A percentile compares a stretch with the other conserved stretches of the same genome.
Evolutionary conservation across 2,888 invertebrate species (phyloP).

Genomic region (Ommatoiulus sabulosus): DNA sequence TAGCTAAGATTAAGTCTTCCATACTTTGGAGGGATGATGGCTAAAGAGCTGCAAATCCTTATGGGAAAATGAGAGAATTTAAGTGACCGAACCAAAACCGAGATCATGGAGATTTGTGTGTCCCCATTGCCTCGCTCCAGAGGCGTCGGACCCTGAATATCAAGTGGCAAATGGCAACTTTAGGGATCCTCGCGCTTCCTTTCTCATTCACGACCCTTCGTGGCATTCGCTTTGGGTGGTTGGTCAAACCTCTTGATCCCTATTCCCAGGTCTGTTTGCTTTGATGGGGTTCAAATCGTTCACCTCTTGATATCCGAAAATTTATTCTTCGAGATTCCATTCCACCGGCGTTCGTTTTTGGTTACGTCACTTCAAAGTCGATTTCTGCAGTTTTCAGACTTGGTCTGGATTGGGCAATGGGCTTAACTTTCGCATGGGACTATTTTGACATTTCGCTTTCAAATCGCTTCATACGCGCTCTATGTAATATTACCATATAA

Average conservation of each 20-base stretch:
- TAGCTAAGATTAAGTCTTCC: not conserved
- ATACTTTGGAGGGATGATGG: not conserved
- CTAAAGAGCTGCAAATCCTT: conserved; percentile 34
- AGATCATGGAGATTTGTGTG: conserved; percentile 47
- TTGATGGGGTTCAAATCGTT: conserved; percentile 48
- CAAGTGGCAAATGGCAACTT: conserved; percentile 37
- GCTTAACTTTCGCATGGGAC: not conserved
- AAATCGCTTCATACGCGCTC: not conserved
- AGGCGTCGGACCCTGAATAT: not conserved
- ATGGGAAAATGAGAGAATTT: conserved; percentile 45
- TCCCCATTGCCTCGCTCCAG: conserved; percentile 25
- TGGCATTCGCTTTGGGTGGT: not conserved
- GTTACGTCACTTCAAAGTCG: not conserved
- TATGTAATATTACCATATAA: not conserved
- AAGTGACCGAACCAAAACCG: conserved; percentile 35
- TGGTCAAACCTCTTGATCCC: conserved; percentile 16
- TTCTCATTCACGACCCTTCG: conserved; percentile 11
- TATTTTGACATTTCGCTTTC: not conserved
- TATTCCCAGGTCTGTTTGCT: not conserved
- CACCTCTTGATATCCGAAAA: conserved; percentile 13
- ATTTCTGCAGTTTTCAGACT: not conserved
- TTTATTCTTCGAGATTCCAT: conserved; percentile 15
- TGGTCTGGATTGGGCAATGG: not conserved
- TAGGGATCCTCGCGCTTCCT: not conserved
- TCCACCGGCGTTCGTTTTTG: not conserved